phyloP scores from a whole-genome alignment of 2,797 vertebrate genomes.

The Diglossa cyanea region DNA sequence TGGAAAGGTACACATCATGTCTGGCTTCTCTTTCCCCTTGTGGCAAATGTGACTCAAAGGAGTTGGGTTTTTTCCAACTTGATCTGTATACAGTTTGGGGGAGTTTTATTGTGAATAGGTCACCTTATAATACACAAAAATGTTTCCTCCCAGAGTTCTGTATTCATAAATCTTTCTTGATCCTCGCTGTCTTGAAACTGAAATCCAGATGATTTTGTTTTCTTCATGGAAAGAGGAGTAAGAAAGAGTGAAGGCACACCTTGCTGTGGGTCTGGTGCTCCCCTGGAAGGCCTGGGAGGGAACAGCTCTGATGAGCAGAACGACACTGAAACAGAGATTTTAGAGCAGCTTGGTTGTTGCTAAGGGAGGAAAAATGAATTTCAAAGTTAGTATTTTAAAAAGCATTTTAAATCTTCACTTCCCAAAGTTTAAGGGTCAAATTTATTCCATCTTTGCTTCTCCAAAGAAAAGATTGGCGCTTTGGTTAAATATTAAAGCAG shows the following conservation, averaged over 20 bases:
- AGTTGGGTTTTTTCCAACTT: slow-evolving; percentile 73
- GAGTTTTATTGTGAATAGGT: slow-evolving; percentile 58
- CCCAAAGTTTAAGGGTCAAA: not conserved
- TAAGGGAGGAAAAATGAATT: not conserved
- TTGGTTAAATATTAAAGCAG: not conserved
- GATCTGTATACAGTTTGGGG: slow-evolving; percentile 60
- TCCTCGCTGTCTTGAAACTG: not conserved
- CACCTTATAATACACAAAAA: slow-evolving; percentile 61
- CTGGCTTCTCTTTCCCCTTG: slow-evolving; percentile 73
- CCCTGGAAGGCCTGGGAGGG: not conserved
- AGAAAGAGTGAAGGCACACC: not conserved
- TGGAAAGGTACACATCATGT: slow-evolving; percentile 82
- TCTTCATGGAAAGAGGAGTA: not conserved
- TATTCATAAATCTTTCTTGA: slow-evolving; percentile 13
- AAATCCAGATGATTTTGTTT: not conserved
- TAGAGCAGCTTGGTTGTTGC: not conserved
- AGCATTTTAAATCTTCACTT: not conserved
- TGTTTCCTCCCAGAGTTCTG: slow-evolving; percentile 10
- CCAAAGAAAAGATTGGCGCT: not conserved
- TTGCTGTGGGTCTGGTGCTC: not conserved
- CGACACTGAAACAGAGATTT: not conserved
- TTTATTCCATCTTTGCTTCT: not conserved
- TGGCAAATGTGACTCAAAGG: slow-evolving; percentile 82
- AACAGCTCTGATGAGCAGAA: not conserved
- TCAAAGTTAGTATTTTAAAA: not conserved